Conservation (phyloP, 2,797 vertebrate species). For the Sternotherus odoratus region DNA sequence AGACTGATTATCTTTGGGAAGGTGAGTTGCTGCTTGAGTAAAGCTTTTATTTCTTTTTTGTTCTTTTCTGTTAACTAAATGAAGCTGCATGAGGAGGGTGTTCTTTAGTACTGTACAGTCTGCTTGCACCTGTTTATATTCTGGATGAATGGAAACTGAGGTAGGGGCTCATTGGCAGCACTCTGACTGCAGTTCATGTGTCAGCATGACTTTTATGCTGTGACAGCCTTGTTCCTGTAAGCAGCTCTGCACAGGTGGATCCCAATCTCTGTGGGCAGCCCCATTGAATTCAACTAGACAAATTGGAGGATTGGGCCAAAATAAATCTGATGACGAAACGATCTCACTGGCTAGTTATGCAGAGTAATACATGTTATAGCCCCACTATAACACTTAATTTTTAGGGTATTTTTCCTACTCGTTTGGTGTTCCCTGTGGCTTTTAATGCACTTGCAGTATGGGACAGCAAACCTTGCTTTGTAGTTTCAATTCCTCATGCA, state of each 20-base stretch:
- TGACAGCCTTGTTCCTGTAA: not conserved
- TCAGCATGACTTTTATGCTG: not conserved
- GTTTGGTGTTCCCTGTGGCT: slow-evolving; percentile 19
- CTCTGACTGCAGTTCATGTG: not conserved
- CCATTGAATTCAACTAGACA: too few relatives aligned
- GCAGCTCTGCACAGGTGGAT: not conserved
- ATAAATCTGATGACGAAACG: not conserved
- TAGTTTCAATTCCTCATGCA: not conserved
- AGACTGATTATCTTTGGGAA: not conserved
- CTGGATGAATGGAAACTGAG: not conserved
- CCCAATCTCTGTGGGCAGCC: too few relatives aligned
- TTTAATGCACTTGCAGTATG: not conserved
- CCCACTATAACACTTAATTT: not conserved
- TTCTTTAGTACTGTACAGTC: not conserved
- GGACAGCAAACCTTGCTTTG: not conserved
- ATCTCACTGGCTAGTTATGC: not conserved
- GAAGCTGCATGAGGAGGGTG: not conserved
- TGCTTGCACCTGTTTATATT: too few relatives aligned
- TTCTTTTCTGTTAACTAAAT: not conserved
- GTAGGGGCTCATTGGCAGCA: not conserved
- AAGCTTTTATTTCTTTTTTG: not conserved
- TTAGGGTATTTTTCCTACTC: not conserved
- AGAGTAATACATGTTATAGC: slow-evolving; percentile 12
- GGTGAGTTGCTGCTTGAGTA: not conserved
- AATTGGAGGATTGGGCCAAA: too few relatives aligned